These are phyloP conservation scores for Macroglossus sobrinus DNA, from an alignment of 2,113 vertebrate genomes.

Conservation along the genomic window DNA sequence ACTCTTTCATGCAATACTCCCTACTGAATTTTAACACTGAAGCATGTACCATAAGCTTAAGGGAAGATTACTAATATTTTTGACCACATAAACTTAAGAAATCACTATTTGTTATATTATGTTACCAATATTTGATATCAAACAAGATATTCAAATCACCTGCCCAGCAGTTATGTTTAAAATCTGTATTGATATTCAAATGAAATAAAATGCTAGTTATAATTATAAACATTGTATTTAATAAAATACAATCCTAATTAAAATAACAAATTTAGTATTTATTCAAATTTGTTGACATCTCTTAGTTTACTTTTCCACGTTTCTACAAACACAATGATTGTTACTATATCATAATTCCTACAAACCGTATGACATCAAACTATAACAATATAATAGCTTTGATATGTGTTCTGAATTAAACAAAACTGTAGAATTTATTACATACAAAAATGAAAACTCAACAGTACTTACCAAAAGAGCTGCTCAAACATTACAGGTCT, in stretches of 20 bases:
- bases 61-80: slow-evolving; percentile 23
- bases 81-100: slow-evolving; percentile 41
- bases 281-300: background rate
- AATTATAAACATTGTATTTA: background rate
- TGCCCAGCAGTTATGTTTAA: background rate
- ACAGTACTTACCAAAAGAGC: slow-evolving; percentile 5
- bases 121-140: slow-evolving; percentile 16
- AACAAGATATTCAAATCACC: slow-evolving; percentile 34
- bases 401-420: slow-evolving; percentile 18
- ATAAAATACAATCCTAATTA: background rate
- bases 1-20: background rate
- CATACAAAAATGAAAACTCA: slow-evolving; percentile 42
- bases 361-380: slow-evolving; percentile 24
- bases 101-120: slow-evolving; percentile 8
- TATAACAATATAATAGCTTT: slow-evolving; percentile 21
- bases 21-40: slow-evolving; percentile 15
- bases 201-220: slow-evolving; percentile 32
- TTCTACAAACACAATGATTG: background rate
- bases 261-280: slow-evolving; percentile 17
- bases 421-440: background rate
- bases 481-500: slow-evolving; percentile 6
- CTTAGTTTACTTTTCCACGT: background rate
- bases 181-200: slow-evolving; percentile 15
- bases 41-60: background rate
- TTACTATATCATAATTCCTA: background rate